Conservation (phyloP, 2,797 vertebrate genomes). For the Salmo trutta region DNA sequence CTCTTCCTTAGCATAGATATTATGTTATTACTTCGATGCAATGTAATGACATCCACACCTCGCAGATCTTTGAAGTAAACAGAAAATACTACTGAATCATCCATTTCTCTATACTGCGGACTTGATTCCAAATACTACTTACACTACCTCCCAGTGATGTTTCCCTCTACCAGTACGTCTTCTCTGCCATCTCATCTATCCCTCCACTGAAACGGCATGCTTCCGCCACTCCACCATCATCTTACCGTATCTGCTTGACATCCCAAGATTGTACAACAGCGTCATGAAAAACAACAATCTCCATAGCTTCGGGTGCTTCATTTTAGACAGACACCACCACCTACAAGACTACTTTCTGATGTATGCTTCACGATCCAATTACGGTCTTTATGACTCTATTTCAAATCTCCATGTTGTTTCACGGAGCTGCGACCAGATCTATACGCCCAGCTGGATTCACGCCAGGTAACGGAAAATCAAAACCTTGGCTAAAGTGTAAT, state of each 20-base stretch:
- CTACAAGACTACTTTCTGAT: too few species aligned
- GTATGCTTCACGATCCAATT: too few species aligned
- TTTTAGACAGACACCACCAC: constrained; percentile 18
- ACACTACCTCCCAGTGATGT: neutral
- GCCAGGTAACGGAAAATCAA: neutral
- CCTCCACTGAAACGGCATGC: neutral
- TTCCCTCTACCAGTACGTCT: neutral
- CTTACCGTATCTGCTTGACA: constrained; percentile 62
- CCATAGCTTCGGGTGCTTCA: constrained; percentile 54
- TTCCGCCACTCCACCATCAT: neutral
- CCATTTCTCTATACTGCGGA: neutral
- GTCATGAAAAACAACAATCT: constrained; percentile 52
- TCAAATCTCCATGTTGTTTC: constrained; percentile 43
- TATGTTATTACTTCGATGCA: too few species aligned
- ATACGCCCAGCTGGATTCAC: neutral
- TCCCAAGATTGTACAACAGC: constrained; percentile 53
- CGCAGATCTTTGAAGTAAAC: too few species aligned
- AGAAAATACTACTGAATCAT: too few species aligned
- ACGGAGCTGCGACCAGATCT: neutral
- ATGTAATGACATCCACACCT: too few species aligned
- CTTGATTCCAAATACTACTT: neutral
- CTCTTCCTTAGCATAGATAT: too few species aligned
- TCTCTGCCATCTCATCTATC: neutral
- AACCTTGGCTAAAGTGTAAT: constrained; percentile 19
- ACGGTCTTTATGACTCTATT: too few species aligned